Percentiles rank a stretch among this genome's conserved stretches.
Evolutionary conservation across 2,888 invertebrate species (phyloP).

Genomic region (Aspidapion aeneum): DNA sequence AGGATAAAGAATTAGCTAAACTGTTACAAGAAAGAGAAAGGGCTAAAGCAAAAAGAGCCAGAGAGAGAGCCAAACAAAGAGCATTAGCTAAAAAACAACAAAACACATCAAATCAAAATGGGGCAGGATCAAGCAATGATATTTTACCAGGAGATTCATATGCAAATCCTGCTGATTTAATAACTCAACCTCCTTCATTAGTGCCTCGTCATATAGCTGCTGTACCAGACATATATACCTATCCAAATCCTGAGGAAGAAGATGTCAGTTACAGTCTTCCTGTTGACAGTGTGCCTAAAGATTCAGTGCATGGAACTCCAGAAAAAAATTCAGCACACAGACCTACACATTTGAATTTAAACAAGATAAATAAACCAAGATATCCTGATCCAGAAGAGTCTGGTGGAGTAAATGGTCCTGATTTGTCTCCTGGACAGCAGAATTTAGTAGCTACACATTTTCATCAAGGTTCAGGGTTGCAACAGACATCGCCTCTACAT

Average conservation of each 20-base stretch:
- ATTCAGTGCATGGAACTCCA: not conserved
- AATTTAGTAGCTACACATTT: conserved; percentile 41
- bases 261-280: conserved; percentile 48
- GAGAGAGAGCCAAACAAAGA: conserved; percentile 63
- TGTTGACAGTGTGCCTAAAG: conserved; percentile 40
- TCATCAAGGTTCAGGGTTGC: not conserved
- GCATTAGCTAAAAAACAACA: conserved; percentile 53
- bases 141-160: conserved; percentile 49
- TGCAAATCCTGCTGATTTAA: conserved; percentile 55
- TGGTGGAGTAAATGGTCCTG: conserved; percentile 27
- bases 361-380: conserved; percentile 40
- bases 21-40: conserved; percentile 73
- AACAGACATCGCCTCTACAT: not conserved
- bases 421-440: conserved; percentile 40
- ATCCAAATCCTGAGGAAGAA: conserved; percentile 38
- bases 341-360: conserved; percentile 46
- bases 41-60: conserved; percentile 64
- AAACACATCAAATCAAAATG: conserved; percentile 28
- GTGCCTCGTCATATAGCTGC: conserved; percentile 31
- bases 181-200: conserved; percentile 36
- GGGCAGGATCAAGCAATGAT: conserved; percentile 20
- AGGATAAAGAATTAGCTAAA: conserved; percentile 74
- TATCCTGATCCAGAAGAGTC: conserved; percentile 42
- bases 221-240: conserved; percentile 35
- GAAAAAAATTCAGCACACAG: conserved; percentile 22